These are phyloP conservation scores for Cyaniris semiargus DNA, from an alignment of 2,888 invertebrate genomes.

Conservation along the genomic window DNA sequence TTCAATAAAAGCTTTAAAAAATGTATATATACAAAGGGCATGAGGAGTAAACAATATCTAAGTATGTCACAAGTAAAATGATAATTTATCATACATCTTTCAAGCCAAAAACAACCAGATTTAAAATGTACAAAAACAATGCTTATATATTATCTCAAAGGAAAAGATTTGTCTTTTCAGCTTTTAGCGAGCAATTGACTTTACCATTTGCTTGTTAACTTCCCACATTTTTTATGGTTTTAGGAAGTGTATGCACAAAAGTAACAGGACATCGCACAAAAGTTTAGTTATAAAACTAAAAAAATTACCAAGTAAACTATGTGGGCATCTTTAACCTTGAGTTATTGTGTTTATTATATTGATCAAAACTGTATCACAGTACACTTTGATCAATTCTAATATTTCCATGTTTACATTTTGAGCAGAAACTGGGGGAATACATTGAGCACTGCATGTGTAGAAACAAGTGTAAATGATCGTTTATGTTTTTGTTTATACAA, in stretches of 20 bases:
- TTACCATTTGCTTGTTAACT: not conserved
- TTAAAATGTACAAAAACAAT: too few species aligned
- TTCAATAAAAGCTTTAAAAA: too few species aligned
- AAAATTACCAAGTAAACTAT: not conserved
- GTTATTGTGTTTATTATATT: not conserved
- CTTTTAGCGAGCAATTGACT: too few species aligned
- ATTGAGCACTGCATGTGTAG: not conserved
- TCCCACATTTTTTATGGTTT: not conserved
- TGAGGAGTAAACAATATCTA: too few species aligned
- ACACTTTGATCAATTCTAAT: constrained; percentile 11
- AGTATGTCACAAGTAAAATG: too few species aligned
- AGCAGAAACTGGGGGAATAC: not conserved
- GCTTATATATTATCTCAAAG: too few species aligned
- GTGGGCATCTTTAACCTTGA: constrained; percentile 24
- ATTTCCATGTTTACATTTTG: constrained; percentile 7
- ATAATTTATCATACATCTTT: too few species aligned
- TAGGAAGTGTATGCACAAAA: not conserved
- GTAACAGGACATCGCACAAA: not conserved
- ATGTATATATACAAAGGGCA: too few species aligned
- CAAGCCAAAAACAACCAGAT: too few species aligned
- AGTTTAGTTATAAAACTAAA: not conserved
- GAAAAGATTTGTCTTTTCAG: too few species aligned
- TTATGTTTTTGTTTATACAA: constrained; percentile 1
- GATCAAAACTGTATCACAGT: not conserved
- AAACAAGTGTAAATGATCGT: constrained; percentile 11